Base-by-base conservation (phyloP, 2,888 invertebrate species). In the Apantesis nais region DNA sequence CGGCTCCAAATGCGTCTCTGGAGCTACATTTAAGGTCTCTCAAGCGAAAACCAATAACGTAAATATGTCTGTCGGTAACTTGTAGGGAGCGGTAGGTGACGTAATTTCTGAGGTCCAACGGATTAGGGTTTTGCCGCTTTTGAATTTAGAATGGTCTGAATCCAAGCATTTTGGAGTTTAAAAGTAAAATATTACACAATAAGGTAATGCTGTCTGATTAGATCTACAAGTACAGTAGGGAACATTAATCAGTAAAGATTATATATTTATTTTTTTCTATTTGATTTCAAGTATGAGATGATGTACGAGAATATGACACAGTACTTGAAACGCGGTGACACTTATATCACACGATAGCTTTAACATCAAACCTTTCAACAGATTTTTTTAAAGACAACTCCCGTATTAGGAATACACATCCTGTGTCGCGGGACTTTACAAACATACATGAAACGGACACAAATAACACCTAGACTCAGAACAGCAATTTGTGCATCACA, bases 41-140 rank as follows among this genome's bases (percentile, higher is more conserved):
- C 71, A 76, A 81, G 78, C 73, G 85, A 80, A 84, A 85, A 83
- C 86, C 87, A 87, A 86, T 86, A 85, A 82, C 85, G 82, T 86
- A 85, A 86, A 85, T 85, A 83, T 82, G 78, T 80, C 82, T 74
- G 66, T 71, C 71, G 64, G 70, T 76, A 70, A 65, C 75, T n/a
- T 63, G 67, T 61, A 41, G 69, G 63, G 67, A 69, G 71, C 52
- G 55, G 62, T 67, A 71, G 73, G 64, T 62, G 58, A 65, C 69
- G 70, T 77, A 62, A 77, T 76, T 74, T 71, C 63, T 48, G 67
- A 68, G 34, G n/a, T 4, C 25, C 58, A 41, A 71, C 41, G 74
- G 41, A 70, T 72, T 66, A 55, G 62, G 68, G 44, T 68, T 41
- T 65, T 39, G 44, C 65, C 19, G 41, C 34, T 70, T 65, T 72